phyloP scores from a whole-genome alignment of 2,797 vertebrate species.

The Danio tinwini region DNA sequence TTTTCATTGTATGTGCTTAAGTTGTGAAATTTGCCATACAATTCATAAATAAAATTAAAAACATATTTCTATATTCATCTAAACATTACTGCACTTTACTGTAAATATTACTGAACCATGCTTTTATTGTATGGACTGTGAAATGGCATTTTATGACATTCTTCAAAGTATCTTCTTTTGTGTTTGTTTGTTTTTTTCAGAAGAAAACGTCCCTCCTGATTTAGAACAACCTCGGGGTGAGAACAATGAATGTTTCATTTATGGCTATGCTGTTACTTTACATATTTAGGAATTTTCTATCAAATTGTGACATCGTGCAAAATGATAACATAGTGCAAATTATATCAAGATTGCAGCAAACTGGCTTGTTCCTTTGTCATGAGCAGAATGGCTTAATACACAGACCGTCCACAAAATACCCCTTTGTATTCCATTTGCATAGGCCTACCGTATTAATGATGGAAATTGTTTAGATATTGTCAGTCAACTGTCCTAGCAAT shows the following conservation, averaged over 20 bases:
- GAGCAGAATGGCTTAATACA: conserved; percentile 11
- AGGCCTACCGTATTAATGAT: background rate
- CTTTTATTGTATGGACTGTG: background rate
- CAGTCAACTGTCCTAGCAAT: conserved; percentile 35
- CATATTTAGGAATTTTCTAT: conserved; percentile 5
- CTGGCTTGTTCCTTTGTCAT: background rate
- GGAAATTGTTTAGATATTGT: conserved; percentile 42
- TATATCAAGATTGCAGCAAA: background rate
- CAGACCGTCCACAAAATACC: background rate
- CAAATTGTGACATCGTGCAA: conserved; percentile 10
- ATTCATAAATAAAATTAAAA: too few relatives aligned
- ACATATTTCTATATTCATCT: too few relatives aligned
- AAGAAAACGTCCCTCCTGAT: background rate
- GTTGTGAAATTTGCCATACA: too few relatives aligned
- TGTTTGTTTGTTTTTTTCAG: background rate
- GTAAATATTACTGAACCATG: too few relatives aligned
- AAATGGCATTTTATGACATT: background rate
- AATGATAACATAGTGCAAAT: background rate
- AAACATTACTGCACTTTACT: too few relatives aligned
- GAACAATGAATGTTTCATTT: conserved; percentile 1
- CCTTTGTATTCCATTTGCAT: conserved; percentile 29
- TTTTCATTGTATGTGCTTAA: too few relatives aligned
- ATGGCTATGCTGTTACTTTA: background rate
- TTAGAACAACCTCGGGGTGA: background rate
- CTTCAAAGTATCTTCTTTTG: background rate